Conservation (phyloP, 92 coral and sea anemone species). For the Porites rus region DNA sequence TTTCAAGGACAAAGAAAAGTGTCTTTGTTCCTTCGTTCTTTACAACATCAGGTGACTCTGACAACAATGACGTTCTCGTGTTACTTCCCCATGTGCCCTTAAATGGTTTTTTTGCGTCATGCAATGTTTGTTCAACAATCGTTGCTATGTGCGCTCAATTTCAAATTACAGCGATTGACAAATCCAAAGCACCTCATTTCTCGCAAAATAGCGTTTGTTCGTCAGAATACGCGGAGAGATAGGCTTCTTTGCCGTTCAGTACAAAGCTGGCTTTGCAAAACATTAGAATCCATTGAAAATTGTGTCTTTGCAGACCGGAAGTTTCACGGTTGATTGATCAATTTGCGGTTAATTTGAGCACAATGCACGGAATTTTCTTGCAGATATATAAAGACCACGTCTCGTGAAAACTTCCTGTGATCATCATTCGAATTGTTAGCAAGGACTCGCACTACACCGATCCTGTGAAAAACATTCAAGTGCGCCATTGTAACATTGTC, state of each 20-base stretch:
- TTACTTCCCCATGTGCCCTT: conserved; percentile 41
- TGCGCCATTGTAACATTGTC: not conserved
- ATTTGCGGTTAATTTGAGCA: not conserved
- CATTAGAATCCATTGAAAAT: not conserved
- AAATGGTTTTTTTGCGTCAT: conserved; percentile 65
- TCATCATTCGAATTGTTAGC: conserved; percentile 7
- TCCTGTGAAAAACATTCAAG: conserved; percentile 6
- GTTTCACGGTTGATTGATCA: conserved; percentile 48
- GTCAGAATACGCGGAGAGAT: not conserved
- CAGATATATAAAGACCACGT: conserved; percentile 11
- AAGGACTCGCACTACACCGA: not conserved
- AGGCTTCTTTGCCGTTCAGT: not conserved
- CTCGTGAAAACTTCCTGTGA: conserved; percentile 33
- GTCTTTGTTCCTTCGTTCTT: not conserved
- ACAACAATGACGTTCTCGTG: not conserved
- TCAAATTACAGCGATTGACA: not conserved
- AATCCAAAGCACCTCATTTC: not conserved
- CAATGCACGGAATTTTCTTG: conserved; percentile 12
- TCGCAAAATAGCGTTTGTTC: not conserved
- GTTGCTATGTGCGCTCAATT: not conserved
- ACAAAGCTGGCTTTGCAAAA: not conserved
- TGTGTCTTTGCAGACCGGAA: conserved; percentile 27
- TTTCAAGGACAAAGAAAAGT: not conserved
- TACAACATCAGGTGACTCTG: not conserved
- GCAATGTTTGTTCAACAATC: conserved; percentile 46